Evolutionary conservation across 2,797 vertebrate genomes (phyloP).

Genomic region (Labroides dimidiatus): DNA sequence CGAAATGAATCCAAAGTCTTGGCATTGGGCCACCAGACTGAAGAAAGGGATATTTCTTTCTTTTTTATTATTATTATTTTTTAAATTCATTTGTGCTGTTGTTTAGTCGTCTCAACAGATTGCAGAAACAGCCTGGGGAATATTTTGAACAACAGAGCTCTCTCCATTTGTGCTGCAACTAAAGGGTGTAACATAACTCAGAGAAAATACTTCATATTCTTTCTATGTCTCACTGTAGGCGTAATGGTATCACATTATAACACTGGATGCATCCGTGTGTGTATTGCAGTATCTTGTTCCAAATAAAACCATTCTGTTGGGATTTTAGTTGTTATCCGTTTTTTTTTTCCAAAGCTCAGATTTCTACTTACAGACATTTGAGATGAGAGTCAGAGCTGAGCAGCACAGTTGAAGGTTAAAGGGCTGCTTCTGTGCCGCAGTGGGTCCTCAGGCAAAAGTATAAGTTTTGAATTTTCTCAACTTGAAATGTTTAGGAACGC

Average conservation of each 20-base stretch:
- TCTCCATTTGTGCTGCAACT: conserved; percentile 32
- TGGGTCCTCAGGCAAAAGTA: conserved; percentile 19
- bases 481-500: conserved; percentile 58
- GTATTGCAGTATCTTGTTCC: neutral
- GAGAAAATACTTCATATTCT: conserved; percentile 16
- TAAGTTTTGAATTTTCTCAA: conserved; percentile 41
- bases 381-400: neutral
- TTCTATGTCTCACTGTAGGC: conserved; percentile 19
- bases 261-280: neutral
- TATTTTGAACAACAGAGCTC: conserved; percentile 37
- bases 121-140: conserved; percentile 39
- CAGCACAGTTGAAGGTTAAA: conserved; percentile 24
- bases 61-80: conserved; percentile 14
- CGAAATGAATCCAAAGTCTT: neutral
- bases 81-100: too few relatives aligned
- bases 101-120: conserved; percentile 43
- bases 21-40: conserved; percentile 3
- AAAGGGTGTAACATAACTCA: conserved; percentile 35
- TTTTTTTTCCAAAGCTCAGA: neutral
- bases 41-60: neutral
- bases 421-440: conserved; percentile 28
- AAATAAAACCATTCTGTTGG: neutral
- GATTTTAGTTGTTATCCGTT: neutral
- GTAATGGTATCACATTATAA: conserved; percentile 9
- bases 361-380: conserved; percentile 3